Base-by-base conservation (phyloP, 2,888 invertebrate genomes). In the Cryptocephalus primarius region DNA sequence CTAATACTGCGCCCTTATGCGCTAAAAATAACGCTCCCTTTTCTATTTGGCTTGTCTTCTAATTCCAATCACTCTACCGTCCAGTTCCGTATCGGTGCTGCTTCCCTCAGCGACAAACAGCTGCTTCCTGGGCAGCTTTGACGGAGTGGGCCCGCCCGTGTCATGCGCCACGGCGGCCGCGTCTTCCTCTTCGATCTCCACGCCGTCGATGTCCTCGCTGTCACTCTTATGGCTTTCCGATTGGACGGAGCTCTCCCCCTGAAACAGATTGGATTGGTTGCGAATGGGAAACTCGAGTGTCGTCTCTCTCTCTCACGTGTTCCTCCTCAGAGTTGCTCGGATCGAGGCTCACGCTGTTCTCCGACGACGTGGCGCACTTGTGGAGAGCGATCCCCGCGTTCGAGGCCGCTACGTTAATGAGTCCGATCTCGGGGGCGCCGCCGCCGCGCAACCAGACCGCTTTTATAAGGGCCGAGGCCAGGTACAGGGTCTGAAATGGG, bases 391-490 rank as follows among this genome's bases (percentile, higher is more conserved):
- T 62, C 62, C 74, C 70, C 68, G 74, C 61, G 65, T 58, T 75
- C 4, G 67, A 63, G 1, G 69, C 68, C 4, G 69, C 68, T 34
- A 69, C 61, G 47, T 69, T 67, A 13, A 70, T 69, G 32, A 70
- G 55, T 36, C 69, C 68, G 8, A 68, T 61, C 60, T 60, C 74
- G 54, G 61, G 68, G 55, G 65, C 73, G 43, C 71, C 74, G 44
- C 72, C 75, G 40, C 82, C 83, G 22, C 88, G 83, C 1, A 88
- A 85, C 93, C 93, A 94, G 68, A 94, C 84, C 58, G 90, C 85
- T 63, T 93, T 92, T 56, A 88, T 88, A 50, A 94, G 71, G 1
- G 91, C 89, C 4, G 91, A 92, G 2, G 92, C 88, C 53, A 94
- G 76, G 68, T 88, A 90, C 52, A 94, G 75, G 57, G 92, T 94